A percentile compares a stretch with the other conserved stretches of the same genome.
Evolutionary conservation across 2,113 vertebrate species (phyloP).

Genomic region (Strix uralensis): DNA sequence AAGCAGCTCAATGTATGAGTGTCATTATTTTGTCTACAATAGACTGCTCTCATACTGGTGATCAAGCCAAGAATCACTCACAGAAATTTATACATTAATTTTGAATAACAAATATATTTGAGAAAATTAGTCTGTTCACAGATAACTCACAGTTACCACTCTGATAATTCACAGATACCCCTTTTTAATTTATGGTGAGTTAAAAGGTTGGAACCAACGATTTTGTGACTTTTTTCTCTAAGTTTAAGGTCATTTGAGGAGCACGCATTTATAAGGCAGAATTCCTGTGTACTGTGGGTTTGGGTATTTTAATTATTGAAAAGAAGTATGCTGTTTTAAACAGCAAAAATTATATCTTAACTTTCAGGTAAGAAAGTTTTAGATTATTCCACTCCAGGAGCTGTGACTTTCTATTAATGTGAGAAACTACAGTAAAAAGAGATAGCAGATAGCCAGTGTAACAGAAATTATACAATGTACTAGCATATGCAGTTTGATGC

Average conservation of each 20-base stretch:
- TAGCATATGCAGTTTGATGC: not conserved
- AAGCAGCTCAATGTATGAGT: not conserved
- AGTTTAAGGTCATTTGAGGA: not conserved
- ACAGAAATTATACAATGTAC: not conserved
- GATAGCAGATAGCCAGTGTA: not conserved
- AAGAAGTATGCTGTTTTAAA: not conserved
- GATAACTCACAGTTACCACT: not conserved
- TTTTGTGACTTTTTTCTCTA: not conserved
- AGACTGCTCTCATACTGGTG: not conserved
- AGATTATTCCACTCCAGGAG: not conserved
- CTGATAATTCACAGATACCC: not conserved
- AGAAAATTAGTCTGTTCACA: not conserved
- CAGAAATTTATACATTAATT: constrained; percentile 24
- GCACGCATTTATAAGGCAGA: not conserved
- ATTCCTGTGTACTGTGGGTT: not conserved
- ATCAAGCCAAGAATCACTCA: constrained; percentile 4
- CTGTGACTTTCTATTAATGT: not conserved
- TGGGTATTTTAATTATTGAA: not conserved
- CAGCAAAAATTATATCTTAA: not conserved
- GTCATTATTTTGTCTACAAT: constrained; percentile 10
- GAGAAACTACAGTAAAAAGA: not conserved
- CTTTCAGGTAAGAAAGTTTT: not conserved
- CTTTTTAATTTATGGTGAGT: not conserved
- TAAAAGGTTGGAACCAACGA: not conserved
- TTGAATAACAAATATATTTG: constrained; percentile 33